Percentiles rank a stretch among this genome's conserved stretches.
These are phyloP conservation scores for Graptemys geographica DNA, from an alignment of 2,797 vertebrate genomes.

Conservation along the genomic window DNA sequence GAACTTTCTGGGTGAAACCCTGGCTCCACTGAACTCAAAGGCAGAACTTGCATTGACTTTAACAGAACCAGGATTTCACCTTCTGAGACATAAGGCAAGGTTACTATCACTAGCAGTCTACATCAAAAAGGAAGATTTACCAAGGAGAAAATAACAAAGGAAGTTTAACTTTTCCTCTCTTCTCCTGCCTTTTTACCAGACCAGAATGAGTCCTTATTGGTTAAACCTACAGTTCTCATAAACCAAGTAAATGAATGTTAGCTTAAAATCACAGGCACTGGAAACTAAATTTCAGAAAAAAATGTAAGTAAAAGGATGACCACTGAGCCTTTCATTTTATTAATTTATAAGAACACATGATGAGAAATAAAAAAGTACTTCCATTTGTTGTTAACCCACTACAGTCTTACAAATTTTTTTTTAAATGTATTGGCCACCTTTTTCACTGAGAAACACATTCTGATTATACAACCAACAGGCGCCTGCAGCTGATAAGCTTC, in stretches of 20 bases:
- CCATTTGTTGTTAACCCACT: neutral
- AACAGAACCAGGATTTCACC: neutral
- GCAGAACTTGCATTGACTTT: neutral
- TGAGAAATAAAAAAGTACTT: neutral
- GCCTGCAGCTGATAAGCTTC: neutral
- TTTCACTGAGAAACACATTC: neutral
- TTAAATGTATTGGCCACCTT: neutral
- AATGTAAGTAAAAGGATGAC: neutral
- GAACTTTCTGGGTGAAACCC: neutral
- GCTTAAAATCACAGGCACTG: no score
- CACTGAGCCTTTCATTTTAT: neutral
- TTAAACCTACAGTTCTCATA: neutral
- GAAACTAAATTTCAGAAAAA: neutral
- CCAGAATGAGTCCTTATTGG: neutral
- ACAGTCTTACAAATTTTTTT: neutral
- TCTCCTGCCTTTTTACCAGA: neutral
- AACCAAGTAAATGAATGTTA: neutral
- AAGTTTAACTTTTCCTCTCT: neutral
- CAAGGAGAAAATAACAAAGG: neutral
- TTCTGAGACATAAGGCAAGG: neutral
- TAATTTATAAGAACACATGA: fast-evolving
- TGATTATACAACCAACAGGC: neutral
- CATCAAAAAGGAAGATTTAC: neutral
- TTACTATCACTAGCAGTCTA: neutral
- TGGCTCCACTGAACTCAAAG: neutral